Evolutionary conservation across 1,140 invertebrate genomes (phyloP).

Genomic region (Pseudobourletiella spinata): DNA sequence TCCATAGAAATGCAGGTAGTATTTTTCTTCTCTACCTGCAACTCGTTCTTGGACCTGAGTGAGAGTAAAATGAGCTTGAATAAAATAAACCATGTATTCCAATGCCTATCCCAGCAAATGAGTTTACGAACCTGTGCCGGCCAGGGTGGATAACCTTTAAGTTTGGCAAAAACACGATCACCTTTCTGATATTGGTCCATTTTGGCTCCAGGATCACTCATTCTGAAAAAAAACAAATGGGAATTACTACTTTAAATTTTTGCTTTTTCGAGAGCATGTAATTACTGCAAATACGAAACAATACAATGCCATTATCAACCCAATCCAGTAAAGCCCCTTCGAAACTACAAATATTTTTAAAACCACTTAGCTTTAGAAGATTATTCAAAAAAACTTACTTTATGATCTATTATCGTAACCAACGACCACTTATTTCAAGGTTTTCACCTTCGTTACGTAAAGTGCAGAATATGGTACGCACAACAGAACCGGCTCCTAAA

Average conservation of each 20-base stretch:
- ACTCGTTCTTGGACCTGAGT: neutral
- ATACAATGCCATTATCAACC: neutral
- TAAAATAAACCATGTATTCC: too few species aligned
- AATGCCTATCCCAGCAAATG: too few species aligned
- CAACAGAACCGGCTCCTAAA: too few species aligned
- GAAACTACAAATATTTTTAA: too few species aligned
- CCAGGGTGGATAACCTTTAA: constrained; percentile 2
- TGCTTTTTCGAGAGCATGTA: too few species aligned
- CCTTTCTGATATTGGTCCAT: neutral
- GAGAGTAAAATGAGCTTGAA: too few species aligned
- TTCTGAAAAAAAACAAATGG: neutral
- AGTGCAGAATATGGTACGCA: too few species aligned
- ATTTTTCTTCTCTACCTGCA: constrained; percentile 4
- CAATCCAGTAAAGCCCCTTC: neutral
- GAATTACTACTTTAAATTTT: constrained; percentile 2
- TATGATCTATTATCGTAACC: too few species aligned
- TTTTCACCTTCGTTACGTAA: too few species aligned
- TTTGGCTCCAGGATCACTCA: neutral
- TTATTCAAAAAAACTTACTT: too few species aligned
- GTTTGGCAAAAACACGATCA: constrained; percentile 6
- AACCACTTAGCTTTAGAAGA: too few species aligned
- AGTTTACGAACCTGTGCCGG: constrained; percentile 5
- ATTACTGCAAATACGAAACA: neutral
- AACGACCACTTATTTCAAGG: too few species aligned
- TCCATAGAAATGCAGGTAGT: constrained; percentile 2